A percentile compares a stretch with the other conserved stretches of the same genome.
These are phyloP conservation scores for Garra rufa DNA, from an alignment of 2,113 vertebrate species.

Conservation along the genomic window DNA sequence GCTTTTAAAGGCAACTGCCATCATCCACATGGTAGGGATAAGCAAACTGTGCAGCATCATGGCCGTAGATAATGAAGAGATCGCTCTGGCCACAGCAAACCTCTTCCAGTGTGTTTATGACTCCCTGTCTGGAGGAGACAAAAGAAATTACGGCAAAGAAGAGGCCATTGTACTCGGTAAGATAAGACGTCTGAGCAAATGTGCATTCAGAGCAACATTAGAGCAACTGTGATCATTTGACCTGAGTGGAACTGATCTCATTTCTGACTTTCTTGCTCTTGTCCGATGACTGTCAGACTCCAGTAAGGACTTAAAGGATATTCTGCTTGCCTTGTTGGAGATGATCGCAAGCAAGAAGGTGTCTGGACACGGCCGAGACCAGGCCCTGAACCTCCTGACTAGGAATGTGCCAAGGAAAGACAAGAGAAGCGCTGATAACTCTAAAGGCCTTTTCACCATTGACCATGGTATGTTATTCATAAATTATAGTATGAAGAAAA, in stretches of 20 bases:
- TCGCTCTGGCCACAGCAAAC: constrained; percentile 86
- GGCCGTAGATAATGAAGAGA: constrained; percentile 88
- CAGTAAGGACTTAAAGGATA: constrained; percentile 86
- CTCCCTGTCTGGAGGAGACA: constrained; percentile 86
- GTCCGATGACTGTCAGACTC: constrained; percentile 76
- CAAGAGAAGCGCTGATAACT: constrained; percentile 82
- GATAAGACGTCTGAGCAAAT: constrained; percentile 18
- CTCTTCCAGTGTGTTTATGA: constrained; percentile 90
- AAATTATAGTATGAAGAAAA: no score
- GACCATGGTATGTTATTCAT: constrained; percentile 82
- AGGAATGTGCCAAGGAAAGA: constrained; percentile 90
- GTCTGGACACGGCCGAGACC: constrained; percentile 92
- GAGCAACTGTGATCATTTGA: background rate
- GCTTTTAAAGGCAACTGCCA: constrained; percentile 84
- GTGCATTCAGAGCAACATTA: background rate
- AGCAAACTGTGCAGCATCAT: constrained; percentile 90
- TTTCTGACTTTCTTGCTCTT: background rate
- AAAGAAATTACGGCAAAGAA: constrained; percentile 87
- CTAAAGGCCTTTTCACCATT: constrained; percentile 85
- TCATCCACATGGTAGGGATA: constrained; percentile 83
- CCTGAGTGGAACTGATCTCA: background rate
- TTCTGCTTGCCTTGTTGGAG: constrained; percentile 86
- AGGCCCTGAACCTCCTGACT: constrained; percentile 91
- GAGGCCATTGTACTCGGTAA: constrained; percentile 91
- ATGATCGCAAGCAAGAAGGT: constrained; percentile 90